phyloP scores from a whole-genome alignment of 2,113 vertebrate species.

The Camelus bactrianus region DNA sequence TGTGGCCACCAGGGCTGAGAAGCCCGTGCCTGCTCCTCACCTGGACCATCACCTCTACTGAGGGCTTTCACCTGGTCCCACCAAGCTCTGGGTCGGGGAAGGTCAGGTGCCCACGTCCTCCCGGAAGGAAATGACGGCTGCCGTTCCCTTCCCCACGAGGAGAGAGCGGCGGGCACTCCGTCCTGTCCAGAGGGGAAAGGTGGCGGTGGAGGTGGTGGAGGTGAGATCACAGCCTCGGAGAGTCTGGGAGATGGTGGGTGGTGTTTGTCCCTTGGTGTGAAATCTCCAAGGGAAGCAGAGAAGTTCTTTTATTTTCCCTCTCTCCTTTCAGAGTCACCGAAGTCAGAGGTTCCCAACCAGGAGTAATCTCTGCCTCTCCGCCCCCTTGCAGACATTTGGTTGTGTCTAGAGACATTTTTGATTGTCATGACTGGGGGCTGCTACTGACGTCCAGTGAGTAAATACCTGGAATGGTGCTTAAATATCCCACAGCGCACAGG shows the following conservation, averaged over 20 bases:
- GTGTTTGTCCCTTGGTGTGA: not conserved
- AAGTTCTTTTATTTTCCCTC: not conserved
- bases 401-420: not conserved
- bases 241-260: not conserved
- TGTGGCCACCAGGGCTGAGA: fast-evolving
- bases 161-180: fast-evolving
- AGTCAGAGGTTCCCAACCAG: not conserved
- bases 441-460: not conserved
- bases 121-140: not conserved
- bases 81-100: not conserved
- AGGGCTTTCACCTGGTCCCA: not conserved
- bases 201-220: not conserved
- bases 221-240: not conserved
- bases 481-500: not conserved
- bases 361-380: not conserved
- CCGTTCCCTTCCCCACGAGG: not conserved
- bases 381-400: not conserved
- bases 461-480: not conserved
- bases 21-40: not conserved
- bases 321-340: not conserved
- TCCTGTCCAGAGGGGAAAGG: not conserved
- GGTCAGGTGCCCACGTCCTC: not conserved
- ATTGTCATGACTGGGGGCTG: not conserved
- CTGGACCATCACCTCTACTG: not conserved
- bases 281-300: not conserved